Evolutionary conservation across 1,140 invertebrate species (phyloP), one percentile per base, ranked within the genome.

Genomic region (Lordiphosa clarofinis): DNA sequence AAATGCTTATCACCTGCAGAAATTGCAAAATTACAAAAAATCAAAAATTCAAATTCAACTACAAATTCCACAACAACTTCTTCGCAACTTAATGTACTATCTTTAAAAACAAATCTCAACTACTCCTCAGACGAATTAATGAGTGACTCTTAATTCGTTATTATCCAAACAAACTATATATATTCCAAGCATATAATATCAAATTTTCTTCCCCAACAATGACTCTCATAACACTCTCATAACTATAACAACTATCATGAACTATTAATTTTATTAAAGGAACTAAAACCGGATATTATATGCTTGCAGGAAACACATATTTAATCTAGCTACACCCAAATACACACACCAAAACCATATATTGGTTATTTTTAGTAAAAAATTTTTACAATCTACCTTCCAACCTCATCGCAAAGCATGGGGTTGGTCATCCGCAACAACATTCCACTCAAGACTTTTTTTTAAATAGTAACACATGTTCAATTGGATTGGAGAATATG

Each of bases 281-380:
- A 49, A 49, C 21, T 44, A 24, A 44, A 28, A 10, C 42, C 19
- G 4, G 6, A 44, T 9, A 44, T 44, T 24, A 24, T 28, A 44
- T 44, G 42, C 42, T 28, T 24, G n/a, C 42, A 44, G 21, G 42
- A 44, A 28, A 44, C 42, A 10, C 15, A 44, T 9, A 44, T 44
- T 9, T 4, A 44, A 44, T 3, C 3, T 1, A 44, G 24, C 10
- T 24, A 24, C 42, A 24, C 42, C 9, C 15, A 15, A 44, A 15
- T 44, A 21, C 5, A n/a, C n/a, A 44, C 42, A 24, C 42, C 9
- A 4, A 44, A 44, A 44, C 21, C 42, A 28, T 44, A 24, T 28
- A 44, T 28, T 44, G 42, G 42, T 28, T 28, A 44, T 44, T 44
- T 24, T 28, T 24, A 4, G n/a, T n/a, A n/a, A n/a, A n/a, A n/a